phyloP scores from a whole-genome alignment of 2,113 vertebrate species.

The Eulemur macaco region DNA sequence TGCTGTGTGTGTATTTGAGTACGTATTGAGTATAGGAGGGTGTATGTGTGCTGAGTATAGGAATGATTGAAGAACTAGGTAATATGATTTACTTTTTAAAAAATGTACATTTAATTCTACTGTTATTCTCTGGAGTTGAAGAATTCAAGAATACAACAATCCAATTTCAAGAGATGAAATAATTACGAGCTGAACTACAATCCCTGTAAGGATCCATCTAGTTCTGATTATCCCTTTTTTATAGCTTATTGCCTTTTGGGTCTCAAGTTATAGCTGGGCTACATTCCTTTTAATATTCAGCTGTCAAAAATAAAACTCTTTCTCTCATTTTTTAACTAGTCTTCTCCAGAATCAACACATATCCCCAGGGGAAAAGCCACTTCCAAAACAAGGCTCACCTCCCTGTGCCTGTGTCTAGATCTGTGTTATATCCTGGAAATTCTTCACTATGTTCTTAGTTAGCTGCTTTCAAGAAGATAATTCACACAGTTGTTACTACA shows the following conservation, averaged over 20 bases:
- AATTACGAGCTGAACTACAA: background rate
- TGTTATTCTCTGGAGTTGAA: background rate
- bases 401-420: background rate
- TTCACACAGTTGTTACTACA: background rate
- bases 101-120: background rate
- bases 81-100: background rate
- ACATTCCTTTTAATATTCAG: background rate
- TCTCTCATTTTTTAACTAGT: background rate
- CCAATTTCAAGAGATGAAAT: background rate
- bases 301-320: background rate
- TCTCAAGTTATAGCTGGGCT: background rate
- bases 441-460: background rate
- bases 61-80: background rate
- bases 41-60: background rate
- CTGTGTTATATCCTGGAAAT: background rate
- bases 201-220: too few species aligned
- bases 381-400: background rate
- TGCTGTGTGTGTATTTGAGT: background rate
- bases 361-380: background rate
- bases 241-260: too few species aligned
- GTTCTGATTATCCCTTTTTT: background rate
- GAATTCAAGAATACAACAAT: background rate
- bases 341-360: background rate
- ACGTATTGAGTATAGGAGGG: background rate
- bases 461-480: too few species aligned